A percentile compares a stretch with the other conserved stretches of the same genome.
These are phyloP conservation scores for Branchellion lobata DNA, from an alignment of 2,888 invertebrate species.

Conservation along the genomic window DNA sequence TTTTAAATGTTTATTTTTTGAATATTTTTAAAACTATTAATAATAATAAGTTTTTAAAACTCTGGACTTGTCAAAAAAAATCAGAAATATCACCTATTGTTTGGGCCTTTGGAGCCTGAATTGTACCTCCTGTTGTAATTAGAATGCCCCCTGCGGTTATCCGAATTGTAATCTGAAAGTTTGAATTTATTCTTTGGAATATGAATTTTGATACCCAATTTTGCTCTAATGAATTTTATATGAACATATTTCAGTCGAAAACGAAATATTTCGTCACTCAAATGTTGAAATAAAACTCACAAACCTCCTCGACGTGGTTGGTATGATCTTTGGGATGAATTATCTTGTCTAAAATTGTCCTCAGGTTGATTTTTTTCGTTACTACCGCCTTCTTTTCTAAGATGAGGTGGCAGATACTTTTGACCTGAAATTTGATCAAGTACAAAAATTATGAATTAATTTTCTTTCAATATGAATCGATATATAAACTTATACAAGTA, in stretches of 20 bases:
- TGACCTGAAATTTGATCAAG: constrained; percentile 44
- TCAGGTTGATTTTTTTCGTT: not conserved
- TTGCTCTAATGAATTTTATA: too few relatives aligned
- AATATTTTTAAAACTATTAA: too few relatives aligned
- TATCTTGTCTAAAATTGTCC: not conserved
- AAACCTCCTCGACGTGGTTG: constrained; percentile 6
- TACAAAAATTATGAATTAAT: too few relatives aligned
- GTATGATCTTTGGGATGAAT: not conserved
- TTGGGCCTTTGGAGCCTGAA: not conserved
- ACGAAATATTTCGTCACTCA: too few relatives aligned
- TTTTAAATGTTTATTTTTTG: too few relatives aligned
- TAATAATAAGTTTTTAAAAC: too few relatives aligned
- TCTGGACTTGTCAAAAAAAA: too few relatives aligned
- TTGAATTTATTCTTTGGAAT: too few relatives aligned
- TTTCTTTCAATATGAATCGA: too few relatives aligned
- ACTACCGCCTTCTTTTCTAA: constrained; percentile 38
- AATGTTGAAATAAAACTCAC: not conserved
- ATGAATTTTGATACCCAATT: too few relatives aligned
- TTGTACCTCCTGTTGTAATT: not conserved
- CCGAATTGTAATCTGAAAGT: not conserved
- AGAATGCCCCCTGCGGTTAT: not conserved
- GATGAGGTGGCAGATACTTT: constrained; percentile 49
- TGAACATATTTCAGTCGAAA: too few relatives aligned
- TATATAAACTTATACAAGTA: too few relatives aligned
- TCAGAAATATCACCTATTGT: constrained; percentile 1